Conservation (phyloP, 1,140 invertebrate species). For the Trissolcus basalis region DNA sequence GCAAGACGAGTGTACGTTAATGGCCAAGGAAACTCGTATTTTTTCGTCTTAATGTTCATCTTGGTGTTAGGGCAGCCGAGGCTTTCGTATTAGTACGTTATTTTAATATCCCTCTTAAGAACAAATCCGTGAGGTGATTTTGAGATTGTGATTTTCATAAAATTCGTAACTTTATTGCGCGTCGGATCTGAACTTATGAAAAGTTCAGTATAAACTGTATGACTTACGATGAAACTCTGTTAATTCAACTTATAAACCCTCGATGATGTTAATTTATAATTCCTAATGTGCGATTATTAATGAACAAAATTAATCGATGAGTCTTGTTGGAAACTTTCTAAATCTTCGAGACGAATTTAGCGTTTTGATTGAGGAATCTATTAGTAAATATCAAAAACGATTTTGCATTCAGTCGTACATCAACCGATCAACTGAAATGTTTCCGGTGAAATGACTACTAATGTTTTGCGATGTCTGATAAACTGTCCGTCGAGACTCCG, state of each 20-base stretch:
- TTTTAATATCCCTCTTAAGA: background rate
- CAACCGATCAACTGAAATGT: background rate
- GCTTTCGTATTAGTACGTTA: conserved; percentile 14
- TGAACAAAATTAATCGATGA: background rate
- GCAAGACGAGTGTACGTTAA: conserved; percentile 14
- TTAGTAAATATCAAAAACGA: conserved; percentile 12
- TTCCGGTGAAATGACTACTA: too few relatives aligned
- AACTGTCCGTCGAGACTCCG: too few relatives aligned
- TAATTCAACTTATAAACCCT: too few relatives aligned
- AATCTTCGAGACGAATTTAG: background rate
- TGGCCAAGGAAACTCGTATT: conserved; percentile 15
- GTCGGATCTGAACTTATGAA: background rate
- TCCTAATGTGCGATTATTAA: background rate
- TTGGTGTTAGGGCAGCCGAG: conserved; percentile 9
- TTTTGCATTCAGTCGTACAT: background rate
- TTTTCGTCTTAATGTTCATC: conserved; percentile 17
- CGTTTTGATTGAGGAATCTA: background rate
- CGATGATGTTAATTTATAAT: too few relatives aligned
- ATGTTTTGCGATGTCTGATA: too few relatives aligned
- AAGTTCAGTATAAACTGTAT: background rate
- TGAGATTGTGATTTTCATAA: conserved; percentile 10
- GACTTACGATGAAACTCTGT: too few relatives aligned
- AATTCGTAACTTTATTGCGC: conserved; percentile 5
- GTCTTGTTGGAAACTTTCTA: background rate
- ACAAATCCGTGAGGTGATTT: conserved; percentile 3